Evolutionary conservation across 2,113 vertebrate genomes (phyloP), one percentile per base, ranked within the genome.

Genomic region (Caloenas nicobarica): DNA sequence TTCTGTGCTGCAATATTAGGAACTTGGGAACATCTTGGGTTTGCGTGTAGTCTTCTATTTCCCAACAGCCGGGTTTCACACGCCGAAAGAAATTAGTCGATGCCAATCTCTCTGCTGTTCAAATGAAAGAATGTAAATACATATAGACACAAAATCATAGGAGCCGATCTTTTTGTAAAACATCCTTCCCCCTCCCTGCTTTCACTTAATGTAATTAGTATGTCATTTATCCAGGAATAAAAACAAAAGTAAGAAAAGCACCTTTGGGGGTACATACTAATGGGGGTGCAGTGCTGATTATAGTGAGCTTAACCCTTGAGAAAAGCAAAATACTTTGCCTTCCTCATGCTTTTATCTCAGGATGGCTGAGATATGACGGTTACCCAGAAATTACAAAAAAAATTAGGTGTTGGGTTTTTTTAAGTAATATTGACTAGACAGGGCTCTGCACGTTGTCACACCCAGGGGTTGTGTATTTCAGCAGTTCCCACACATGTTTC

Each of bases 41-140:
- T 40, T 46, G 5, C 26, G 7, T 17, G 3, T 28, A 56, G 29
- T 36, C 10, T 14, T 51, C 44, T 40, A 1, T 38, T 68, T 61
- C 36, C 33, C 36, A 48, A 1, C 40, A 81, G 46, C n/a, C 46
- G 40, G 9, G 25, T 74, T 87, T 72, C 33, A 34, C 36, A 19
- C 26, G 1, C 3, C 11, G 3, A 17, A 61, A 58, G 26, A 23
- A 84, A 33, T 54, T 1, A 13, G 13, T 58, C 0, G 0, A 6
- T 36, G 17, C 28, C 65, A 38, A 6, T 10, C 12, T 42, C 42
- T 16, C 34, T 51, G 66, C 29, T 57, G 2, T n/a, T 92, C 12
- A 36, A 62, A 51, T n/a, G 3, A 11, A 46, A 73, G 23, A 21
- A 57, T 31, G 18, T 34, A 61, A 95, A 62, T 42, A 58, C 40